Base-by-base conservation (phyloP, 2,113 vertebrate genomes). In the Mobula hypostoma region DNA sequence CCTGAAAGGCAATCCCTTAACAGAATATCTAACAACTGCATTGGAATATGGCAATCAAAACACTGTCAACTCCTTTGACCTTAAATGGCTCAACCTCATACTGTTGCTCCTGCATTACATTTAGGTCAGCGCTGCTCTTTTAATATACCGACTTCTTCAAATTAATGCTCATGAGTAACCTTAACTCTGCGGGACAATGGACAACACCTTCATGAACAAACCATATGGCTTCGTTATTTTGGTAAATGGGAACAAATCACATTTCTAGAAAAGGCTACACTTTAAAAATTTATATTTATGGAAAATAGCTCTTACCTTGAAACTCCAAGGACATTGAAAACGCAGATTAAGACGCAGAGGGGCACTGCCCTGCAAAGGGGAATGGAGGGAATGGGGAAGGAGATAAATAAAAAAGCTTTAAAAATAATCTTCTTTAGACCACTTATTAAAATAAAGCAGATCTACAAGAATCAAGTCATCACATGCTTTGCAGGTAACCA, bases 281-380 rank as follows among this genome's bases (percentile, higher is more conserved):
- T 56, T 93, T 48, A 93, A 93, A 48, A n/a, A 21, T 11, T 92
- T 32, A 92, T 32, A 72, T 32, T 74, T 68, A 48, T 36, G 72
- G 91, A 63, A 83, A 29, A 29, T 19, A 80, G 80, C 56, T 85
- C 96, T 96, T 96, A 97, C 97, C 97, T 97, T 97, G 97, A 95
- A 97, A 97, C 96, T 97, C 96, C 32, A 97, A 95, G 97, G 95
- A 0, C 96, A 96, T 94, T 97, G 95, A 95, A 97, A 97, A 95
- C 97, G 97, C 66, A 97, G 97, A 95, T 97, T 97, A 48, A 97
- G 96, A 95, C 97, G 97, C 6, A 97, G 95, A 0, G 97, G 97
- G 27, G 97, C 97, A 95, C 97, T 97, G 11, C 97, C 97, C 97
- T 97, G 63, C 32, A 92, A 92, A 0, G 24, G 68, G 11, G 91